These are phyloP conservation scores for Carpatolechia fugitivella DNA, from an alignment of 2,888 invertebrate species.

Conservation along the genomic window DNA sequence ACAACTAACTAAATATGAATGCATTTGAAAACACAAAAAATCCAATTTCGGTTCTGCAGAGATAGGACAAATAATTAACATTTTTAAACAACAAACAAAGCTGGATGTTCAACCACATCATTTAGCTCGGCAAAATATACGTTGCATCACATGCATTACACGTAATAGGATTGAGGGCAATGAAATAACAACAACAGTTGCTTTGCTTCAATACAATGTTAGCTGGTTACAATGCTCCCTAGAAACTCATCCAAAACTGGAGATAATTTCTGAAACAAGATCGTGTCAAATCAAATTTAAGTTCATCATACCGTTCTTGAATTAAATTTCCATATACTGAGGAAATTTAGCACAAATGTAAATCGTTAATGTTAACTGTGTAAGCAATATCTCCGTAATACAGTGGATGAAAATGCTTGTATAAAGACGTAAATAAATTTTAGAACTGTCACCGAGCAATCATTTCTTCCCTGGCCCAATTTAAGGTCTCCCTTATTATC, in stretches of 20 bases:
- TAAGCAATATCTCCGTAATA: slow-evolving; percentile 69
- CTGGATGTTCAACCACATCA: neutral
- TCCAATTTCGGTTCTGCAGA: no score
- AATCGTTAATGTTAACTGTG: slow-evolving; percentile 66
- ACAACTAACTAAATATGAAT: no score
- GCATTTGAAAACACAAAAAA: no score
- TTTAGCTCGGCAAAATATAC: neutral
- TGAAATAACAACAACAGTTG: neutral
- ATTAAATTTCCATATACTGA: slow-evolving; percentile 69
- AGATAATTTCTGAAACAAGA: neutral
- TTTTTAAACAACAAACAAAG: no score
- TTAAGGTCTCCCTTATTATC: no score
- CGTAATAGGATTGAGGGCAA: neutral
- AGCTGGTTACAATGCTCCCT: neutral
- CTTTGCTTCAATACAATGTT: neutral
- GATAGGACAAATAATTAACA: no score
- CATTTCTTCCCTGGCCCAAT: no score
- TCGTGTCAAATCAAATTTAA: slow-evolving; percentile 43
- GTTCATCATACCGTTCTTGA: slow-evolving; percentile 56
- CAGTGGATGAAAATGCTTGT: no score
- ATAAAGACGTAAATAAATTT: no score
- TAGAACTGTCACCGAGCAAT: no score
- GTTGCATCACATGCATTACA: neutral
- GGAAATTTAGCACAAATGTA: slow-evolving; percentile 70
- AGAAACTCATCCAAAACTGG: neutral